Base-by-base conservation (phyloP, 2,888 invertebrate species). In the Hartigia nigra region DNA sequence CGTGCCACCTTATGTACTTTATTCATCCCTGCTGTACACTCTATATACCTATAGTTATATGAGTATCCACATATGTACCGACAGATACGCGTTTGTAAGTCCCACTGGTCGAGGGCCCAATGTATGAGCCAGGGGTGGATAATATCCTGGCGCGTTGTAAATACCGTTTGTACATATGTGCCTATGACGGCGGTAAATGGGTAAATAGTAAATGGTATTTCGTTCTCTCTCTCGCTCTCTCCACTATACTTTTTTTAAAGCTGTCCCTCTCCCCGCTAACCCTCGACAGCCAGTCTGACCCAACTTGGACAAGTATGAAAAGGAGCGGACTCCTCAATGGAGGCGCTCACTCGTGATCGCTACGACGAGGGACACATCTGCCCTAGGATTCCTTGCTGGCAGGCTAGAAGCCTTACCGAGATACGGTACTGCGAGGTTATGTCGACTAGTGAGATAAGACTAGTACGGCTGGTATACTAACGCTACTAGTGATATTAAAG, bases 311-410 rank as follows among this genome's bases (percentile, higher is more conserved):
- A 69, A 70, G 69, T 75, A 77, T 78, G 82, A 83, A 84, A 83
- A 82, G 84, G 83, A 81, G 77, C 79, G 74, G 74, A 78, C 78
- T 83, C 78, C 79, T 83, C 78, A 85, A 86, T 86, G 83, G 85
- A 85, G 81, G 84, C 85, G 85, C 84, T 85, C 85, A 84, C 77
- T 84, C 86, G 84, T 86, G 82, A 83, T 85, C 82, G 79, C 83
- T 83, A 82, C 83, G 80, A 76, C 80, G 77, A 76, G 74, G 75
- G 78, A 75, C 78, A 55, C 55, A 78, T 84, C 82, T 79, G 81
- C 78, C 75, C 69, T 32, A 70, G 32, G 36, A 69, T 78, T 55
- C 55, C 55, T 55, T 55, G 23, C 55, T 55, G 55, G 55, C 55
- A 55, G 55, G 23, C 55, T 23, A 55, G 55, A 55, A 55, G 55